Percentiles rank a stretch among this genome's conserved stretches.
These are phyloP conservation scores for Antitype chi DNA, from an alignment of 2,888 invertebrate genomes.

Conservation along the genomic window DNA sequence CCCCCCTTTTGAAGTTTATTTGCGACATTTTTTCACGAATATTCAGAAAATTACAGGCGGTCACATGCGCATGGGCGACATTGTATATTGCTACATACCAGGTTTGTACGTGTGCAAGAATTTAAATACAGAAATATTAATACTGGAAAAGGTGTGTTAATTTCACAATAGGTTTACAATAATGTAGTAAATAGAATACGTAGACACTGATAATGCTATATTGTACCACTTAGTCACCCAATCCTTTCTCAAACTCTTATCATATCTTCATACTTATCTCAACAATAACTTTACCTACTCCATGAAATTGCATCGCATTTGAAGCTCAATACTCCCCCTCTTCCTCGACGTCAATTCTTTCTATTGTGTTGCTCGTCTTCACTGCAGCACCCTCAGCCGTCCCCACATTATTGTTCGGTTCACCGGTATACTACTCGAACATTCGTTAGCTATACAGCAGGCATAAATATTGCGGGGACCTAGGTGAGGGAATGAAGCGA, in stretches of 20 bases:
- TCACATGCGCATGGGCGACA: too few relatives aligned
- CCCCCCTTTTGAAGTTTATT: too few relatives aligned
- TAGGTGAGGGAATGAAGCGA: not conserved
- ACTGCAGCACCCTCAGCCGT: slow-evolving; percentile 17
- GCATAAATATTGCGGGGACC: slow-evolving; percentile 4
- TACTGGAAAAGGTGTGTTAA: too few relatives aligned
- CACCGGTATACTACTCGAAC: slow-evolving; percentile 12
- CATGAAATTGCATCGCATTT: slow-evolving; percentile 6
- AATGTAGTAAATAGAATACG: too few relatives aligned
- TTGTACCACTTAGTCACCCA: not conserved
- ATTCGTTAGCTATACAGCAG: slow-evolving; percentile 21
- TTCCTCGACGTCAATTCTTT: slow-evolving; percentile 31
- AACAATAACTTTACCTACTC: slow-evolving; percentile 5
- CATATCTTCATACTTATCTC: not conserved
- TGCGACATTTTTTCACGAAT: too few relatives aligned
- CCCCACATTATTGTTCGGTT: slow-evolving; percentile 29
- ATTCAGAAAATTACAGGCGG: too few relatives aligned
- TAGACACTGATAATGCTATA: not conserved
- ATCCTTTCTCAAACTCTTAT: not conserved
- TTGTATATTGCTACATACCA: too few relatives aligned
- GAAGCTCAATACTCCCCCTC: not conserved
- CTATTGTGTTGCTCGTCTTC: slow-evolving; percentile 29
- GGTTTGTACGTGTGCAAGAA: too few relatives aligned
- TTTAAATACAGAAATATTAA: too few relatives aligned
- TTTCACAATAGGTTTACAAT: not conserved